Conservation (phyloP, 2,113 vertebrate species). For the Atrichornis clamosus region DNA sequence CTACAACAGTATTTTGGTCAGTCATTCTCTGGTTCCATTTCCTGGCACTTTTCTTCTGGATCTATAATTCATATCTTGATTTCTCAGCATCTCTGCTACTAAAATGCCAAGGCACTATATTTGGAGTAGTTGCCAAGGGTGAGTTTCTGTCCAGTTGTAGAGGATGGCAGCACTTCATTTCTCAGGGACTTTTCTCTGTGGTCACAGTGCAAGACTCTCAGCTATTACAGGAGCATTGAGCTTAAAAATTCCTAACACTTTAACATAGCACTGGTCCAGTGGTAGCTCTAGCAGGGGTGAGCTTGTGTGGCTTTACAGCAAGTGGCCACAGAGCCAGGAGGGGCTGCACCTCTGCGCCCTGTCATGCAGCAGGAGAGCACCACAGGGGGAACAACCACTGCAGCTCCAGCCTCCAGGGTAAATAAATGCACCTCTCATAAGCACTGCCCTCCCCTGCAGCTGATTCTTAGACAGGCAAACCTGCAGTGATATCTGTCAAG, state of each 20-base stretch:
- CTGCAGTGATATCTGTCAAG: background rate
- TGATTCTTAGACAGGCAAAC: background rate
- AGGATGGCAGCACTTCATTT: background rate
- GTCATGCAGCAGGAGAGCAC: rapidly evolving
- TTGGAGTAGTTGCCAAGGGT: background rate
- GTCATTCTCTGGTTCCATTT: background rate
- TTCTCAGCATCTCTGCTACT: background rate
- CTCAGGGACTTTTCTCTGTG: background rate
- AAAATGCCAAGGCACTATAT: background rate
- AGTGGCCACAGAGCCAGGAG: background rate
- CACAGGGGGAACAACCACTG: background rate
- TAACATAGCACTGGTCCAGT: background rate
- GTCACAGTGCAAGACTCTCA: background rate
- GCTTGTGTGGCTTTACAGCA: background rate
- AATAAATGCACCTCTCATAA: background rate
- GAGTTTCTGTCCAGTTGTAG: background rate
- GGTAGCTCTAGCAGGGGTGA: background rate
- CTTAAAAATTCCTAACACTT: background rate
- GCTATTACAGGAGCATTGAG: background rate
- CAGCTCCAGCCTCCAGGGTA: rapidly evolving
- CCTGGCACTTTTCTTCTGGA: background rate
- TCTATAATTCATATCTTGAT: background rate
- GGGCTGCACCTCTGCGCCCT: background rate
- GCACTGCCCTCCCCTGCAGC: background rate
- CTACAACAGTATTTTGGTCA: background rate